Conservation (phyloP, 2,797 vertebrate species). For the Cygnus olor region DNA sequence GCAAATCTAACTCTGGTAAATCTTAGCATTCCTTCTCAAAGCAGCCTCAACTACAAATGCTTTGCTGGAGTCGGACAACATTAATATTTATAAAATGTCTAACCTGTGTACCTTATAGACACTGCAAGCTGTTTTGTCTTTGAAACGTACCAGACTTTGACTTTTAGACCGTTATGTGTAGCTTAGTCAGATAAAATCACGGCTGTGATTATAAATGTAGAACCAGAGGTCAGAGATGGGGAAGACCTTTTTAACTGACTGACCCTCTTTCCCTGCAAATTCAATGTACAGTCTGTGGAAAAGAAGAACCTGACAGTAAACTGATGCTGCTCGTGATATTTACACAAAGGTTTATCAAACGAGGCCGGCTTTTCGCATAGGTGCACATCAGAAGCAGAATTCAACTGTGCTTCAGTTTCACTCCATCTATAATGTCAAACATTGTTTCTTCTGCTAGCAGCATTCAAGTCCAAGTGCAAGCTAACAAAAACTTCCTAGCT, state of each 20-base stretch:
- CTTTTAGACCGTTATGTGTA: background rate
- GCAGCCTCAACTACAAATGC: background rate
- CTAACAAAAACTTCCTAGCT: background rate
- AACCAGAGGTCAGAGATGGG: background rate
- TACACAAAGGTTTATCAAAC: background rate
- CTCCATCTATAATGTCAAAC: background rate
- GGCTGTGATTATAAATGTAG: background rate
- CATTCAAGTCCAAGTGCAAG: background rate
- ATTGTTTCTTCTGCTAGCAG: background rate
- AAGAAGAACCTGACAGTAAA: background rate
- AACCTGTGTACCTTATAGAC: background rate
- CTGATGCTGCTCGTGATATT: background rate
- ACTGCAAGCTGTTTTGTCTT: background rate
- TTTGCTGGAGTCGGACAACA: conserved; percentile 10
- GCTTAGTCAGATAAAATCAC: background rate
- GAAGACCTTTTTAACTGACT: background rate
- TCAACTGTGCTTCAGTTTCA: background rate
- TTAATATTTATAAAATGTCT: conserved; percentile 25
- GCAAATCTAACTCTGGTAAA: conserved; percentile 10
- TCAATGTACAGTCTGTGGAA: background rate
- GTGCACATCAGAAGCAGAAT: background rate
- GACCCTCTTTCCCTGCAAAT: background rate
- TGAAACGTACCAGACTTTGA: background rate
- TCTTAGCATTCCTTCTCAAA: conserved; percentile 7
- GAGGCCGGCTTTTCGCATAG: background rate